phyloP scores from a whole-genome alignment of 2,888 invertebrate species.

The Agrenia bidenticulata region DNA sequence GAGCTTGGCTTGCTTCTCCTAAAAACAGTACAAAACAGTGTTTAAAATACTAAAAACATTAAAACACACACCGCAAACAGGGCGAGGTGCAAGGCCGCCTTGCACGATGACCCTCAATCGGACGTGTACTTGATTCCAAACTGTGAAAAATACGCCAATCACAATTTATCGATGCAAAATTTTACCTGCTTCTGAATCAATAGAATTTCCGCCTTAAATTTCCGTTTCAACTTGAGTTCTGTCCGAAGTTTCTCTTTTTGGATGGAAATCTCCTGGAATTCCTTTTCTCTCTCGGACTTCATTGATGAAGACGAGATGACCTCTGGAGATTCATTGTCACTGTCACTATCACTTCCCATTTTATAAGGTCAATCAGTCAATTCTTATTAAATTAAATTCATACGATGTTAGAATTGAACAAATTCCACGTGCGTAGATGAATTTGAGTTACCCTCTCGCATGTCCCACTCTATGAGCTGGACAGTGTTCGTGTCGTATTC shows the following conservation, averaged over 20 bases:
- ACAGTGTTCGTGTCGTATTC: too few species aligned
- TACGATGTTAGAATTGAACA: neutral
- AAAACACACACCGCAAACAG: too few species aligned
- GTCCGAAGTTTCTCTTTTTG: slow-evolving; percentile 24
- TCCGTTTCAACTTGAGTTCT: slow-evolving; percentile 24
- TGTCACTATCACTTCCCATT: slow-evolving; percentile 19
- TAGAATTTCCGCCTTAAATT: slow-evolving; percentile 24
- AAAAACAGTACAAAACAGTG: too few species aligned
- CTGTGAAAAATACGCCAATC: too few species aligned
- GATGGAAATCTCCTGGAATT: slow-evolving; percentile 17
- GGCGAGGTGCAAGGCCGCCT: too few species aligned
- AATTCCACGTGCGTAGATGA: neutral
- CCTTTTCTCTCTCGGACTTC: slow-evolving; percentile 26
- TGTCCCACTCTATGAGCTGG: too few species aligned
- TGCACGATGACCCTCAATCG: too few species aligned
- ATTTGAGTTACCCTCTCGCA: neutral
- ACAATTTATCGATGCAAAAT: too few species aligned
- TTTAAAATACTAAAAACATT: too few species aligned
- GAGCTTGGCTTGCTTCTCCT: too few species aligned
- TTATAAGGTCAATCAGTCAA: neutral
- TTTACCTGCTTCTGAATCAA: too few species aligned
- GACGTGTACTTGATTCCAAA: too few species aligned
- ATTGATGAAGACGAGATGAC: slow-evolving; percentile 28
- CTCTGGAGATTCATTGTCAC: slow-evolving; percentile 36
- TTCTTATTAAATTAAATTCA: neutral